Conservation (phyloP, 2,888 invertebrate genomes). For the Euproctis similis region DNA sequence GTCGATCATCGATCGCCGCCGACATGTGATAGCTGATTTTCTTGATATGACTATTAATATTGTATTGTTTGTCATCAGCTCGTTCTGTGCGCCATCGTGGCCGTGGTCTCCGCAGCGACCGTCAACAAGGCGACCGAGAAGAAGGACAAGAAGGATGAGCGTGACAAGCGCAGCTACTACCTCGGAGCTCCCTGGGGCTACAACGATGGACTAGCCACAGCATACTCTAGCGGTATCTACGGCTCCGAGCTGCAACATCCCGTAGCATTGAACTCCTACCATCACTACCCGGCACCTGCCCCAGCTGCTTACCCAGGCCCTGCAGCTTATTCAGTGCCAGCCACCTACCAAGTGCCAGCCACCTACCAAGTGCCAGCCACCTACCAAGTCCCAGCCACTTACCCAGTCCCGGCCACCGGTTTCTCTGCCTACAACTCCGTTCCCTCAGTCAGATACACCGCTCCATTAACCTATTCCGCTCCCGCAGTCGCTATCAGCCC, state of each 20-base stretch:
- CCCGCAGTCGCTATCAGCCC: neutral
- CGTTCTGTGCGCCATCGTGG: conserved; percentile 27
- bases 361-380: neutral
- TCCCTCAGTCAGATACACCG: neutral
- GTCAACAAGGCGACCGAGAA: neutral
- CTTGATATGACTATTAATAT: neutral
- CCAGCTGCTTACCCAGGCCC: conserved; percentile 8
- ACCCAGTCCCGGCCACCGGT: neutral
- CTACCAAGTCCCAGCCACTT: conserved; percentile 1
- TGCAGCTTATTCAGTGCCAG: conserved; percentile 1
- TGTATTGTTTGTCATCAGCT: conserved; percentile 24
- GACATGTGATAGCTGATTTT: neutral
- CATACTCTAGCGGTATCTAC: conserved; percentile 6
- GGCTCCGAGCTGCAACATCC: conserved; percentile 8
- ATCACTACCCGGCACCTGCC: conserved; percentile 2
- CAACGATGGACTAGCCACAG: conserved; percentile 2
- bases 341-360: neutral
- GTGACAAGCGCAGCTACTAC: conserved; percentile 37
- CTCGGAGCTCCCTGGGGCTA: conserved; percentile 14
- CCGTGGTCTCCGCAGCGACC: conserved; percentile 17
- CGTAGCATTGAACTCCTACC: neutral
- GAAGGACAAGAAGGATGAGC: conserved; percentile 17
- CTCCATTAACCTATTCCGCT: neutral
- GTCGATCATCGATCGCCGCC: too few relatives aligned
- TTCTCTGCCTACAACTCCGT: neutral